A percentile compares a stretch with the other conserved stretches of the same genome.
Conservation (phyloP, 2,888 invertebrate species). For the Cryptus viduatorius region DNA sequence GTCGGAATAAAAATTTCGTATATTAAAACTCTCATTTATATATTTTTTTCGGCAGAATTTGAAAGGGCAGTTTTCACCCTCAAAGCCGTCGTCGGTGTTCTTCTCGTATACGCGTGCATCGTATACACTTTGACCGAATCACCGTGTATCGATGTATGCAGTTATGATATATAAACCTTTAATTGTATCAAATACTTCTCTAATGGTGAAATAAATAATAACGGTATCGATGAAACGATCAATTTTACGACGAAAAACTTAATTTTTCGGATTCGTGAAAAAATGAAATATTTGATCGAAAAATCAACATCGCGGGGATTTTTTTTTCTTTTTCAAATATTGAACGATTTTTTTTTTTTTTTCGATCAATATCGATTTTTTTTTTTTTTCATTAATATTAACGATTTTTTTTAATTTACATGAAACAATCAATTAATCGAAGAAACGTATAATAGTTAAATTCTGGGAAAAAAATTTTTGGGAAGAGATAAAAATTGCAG, state of each 20-base stretch:
- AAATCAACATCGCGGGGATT: too few species aligned
- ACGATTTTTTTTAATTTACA: too few species aligned
- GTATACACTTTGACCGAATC: conserved; percentile 78
- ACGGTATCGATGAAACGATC: neutral
- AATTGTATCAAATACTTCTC: neutral
- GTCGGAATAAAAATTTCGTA: neutral
- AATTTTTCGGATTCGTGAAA: too few species aligned
- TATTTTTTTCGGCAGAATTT: conserved; percentile 70
- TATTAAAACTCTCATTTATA: neutral
- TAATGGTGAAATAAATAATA: neutral
- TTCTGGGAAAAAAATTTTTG: too few species aligned
- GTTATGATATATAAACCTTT: conserved; percentile 3
- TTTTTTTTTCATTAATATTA: too few species aligned
- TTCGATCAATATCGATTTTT: too few species aligned
- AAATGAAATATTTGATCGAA: too few species aligned
- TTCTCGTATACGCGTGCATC: conserved; percentile 76
- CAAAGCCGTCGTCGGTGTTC: conserved; percentile 75
- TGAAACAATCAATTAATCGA: too few species aligned
- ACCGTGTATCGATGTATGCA: conserved; percentile 57
- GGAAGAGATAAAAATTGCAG: too few species aligned
- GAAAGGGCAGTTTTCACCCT: conserved; percentile 78
- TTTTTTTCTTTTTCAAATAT: too few species aligned
- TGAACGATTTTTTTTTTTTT: too few species aligned
- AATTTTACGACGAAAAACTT: neutral
- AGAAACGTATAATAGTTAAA: too few species aligned